These are phyloP conservation scores for Zosterops hypoxanthus DNA, from an alignment of 2,113 vertebrate genomes.

Conservation along the genomic window DNA sequence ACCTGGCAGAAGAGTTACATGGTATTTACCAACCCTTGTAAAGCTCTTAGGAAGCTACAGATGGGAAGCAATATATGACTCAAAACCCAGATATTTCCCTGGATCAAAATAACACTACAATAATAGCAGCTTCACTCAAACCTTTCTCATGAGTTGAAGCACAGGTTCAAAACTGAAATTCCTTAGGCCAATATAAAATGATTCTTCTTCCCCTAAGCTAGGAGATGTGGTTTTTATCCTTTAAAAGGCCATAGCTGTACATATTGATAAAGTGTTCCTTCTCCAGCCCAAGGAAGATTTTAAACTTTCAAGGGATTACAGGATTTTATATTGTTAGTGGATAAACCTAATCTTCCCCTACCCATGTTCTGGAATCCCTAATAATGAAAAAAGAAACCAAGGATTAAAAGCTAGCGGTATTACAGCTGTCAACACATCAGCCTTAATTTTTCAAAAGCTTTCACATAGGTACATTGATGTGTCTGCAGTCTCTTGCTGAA, in stretches of 20 bases:
- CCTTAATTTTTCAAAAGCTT: conserved; percentile 63
- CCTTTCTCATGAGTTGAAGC: background rate
- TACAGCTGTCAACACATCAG: conserved; percentile 60
- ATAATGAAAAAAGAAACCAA: conserved; percentile 59
- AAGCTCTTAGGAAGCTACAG: background rate
- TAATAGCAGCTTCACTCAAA: background rate
- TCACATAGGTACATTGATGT: conserved; percentile 31
- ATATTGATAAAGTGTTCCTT: conserved; percentile 57
- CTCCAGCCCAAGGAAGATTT: conserved; percentile 57
- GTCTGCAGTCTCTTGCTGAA: conserved; percentile 2
- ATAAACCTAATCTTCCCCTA: conserved; percentile 64
- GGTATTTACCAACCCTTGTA: background rate
- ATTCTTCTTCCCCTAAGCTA: background rate
- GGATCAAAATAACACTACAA: background rate
- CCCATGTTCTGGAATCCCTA: conserved; percentile 54
- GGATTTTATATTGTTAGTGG: conserved; percentile 68
- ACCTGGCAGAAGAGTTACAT: background rate
- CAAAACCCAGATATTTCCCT: background rate
- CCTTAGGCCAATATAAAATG: background rate
- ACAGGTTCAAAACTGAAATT: background rate
- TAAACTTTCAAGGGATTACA: conserved; percentile 69
- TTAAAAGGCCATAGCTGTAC: conserved; percentile 52
- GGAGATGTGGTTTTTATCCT: conserved; percentile 33
- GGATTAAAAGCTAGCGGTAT: conserved; percentile 62
- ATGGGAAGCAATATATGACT: background rate